These are phyloP conservation scores for Orientallactaga sibirica DNA, from an alignment of 2,797 vertebrate species.

Conservation along the genomic window DNA sequence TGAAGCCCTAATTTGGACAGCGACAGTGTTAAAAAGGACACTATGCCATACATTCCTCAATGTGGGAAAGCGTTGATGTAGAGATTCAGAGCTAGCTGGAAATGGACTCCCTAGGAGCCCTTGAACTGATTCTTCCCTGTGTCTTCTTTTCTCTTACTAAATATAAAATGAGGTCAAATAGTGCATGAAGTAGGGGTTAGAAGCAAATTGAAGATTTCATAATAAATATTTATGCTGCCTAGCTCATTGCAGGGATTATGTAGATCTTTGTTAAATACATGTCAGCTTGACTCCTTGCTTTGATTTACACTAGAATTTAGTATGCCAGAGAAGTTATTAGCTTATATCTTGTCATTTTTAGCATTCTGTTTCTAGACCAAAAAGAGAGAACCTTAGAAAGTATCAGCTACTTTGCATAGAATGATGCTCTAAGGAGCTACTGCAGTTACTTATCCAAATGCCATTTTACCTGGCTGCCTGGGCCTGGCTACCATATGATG, in stretches of 20 bases:
- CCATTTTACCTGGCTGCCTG: not conserved
- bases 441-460: not conserved
- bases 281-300: constrained; percentile 54
- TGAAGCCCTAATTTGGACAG: constrained; percentile 56
- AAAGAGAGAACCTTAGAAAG: not conserved
- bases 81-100: not conserved
- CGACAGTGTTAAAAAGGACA: constrained; percentile 58
- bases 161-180: constrained; percentile 68
- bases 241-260: not conserved
- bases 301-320: constrained; percentile 64
- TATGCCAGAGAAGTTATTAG: constrained; percentile 20
- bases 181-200: constrained; percentile 11
- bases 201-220: constrained; percentile 48
- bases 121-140: constrained; percentile 8
- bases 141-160: constrained; percentile 54
- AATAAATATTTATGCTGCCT: constrained; percentile 62
- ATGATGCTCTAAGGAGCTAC: not conserved
- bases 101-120: not conserved
- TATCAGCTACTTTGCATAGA: not conserved
- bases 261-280: constrained; percentile 51
- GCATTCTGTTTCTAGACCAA: not conserved
- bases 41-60: constrained; percentile 46
- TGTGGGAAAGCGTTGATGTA: constrained; percentile 34
- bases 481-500: not conserved
- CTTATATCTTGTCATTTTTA: constrained; percentile 51